Percentiles rank a stretch among this genome's conserved stretches.
phyloP scores from a whole-genome alignment of 2,888 invertebrate species.

The Artemia sinica region DNA sequence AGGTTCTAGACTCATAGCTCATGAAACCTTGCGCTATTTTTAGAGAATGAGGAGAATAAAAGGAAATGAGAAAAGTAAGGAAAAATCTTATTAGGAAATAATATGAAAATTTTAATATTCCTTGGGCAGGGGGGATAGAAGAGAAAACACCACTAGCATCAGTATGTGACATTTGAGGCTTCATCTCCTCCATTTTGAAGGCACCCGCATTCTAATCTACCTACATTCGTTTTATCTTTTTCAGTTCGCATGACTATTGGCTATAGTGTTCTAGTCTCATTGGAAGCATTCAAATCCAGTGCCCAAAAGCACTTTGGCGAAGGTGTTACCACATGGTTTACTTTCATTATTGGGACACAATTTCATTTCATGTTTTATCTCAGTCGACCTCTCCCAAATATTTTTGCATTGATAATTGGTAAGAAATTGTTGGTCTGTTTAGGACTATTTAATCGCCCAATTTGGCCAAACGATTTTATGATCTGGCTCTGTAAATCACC shows the following conservation, averaged over 20 bases:
- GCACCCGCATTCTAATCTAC: too few relatives aligned
- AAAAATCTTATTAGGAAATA: too few relatives aligned
- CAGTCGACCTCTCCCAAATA: slow-evolving; percentile 83
- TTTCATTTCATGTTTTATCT: slow-evolving; percentile 97
- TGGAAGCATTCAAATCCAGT: slow-evolving; percentile 52
- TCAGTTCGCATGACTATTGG: slow-evolving; percentile 67
- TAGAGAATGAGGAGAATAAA: too few relatives aligned
- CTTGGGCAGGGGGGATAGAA: too few relatives aligned
- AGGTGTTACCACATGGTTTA: slow-evolving; percentile 61
- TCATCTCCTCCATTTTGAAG: too few relatives aligned
- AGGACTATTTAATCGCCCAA: slow-evolving; percentile 21
- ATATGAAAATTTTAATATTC: too few relatives aligned
- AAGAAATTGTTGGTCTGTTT: slow-evolving; percentile 30
- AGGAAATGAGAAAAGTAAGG: too few relatives aligned
- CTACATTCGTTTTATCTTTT: slow-evolving; percentile 30
- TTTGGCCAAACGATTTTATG: slow-evolving; percentile 10
- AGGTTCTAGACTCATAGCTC: too few relatives aligned
- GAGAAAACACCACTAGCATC: too few relatives aligned
- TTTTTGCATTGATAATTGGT: slow-evolving; percentile 81
- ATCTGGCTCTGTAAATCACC: slow-evolving; percentile 2
- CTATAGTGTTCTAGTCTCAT: slow-evolving; percentile 51
- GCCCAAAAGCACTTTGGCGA: slow-evolving; percentile 59
- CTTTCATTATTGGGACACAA: slow-evolving; percentile 68
- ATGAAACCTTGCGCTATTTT: too few relatives aligned
- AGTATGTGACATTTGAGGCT: too few relatives aligned